These are phyloP conservation scores for Chymomyza procnemis DNA, from an alignment of 2,888 invertebrate species.

Conservation along the genomic window DNA sequence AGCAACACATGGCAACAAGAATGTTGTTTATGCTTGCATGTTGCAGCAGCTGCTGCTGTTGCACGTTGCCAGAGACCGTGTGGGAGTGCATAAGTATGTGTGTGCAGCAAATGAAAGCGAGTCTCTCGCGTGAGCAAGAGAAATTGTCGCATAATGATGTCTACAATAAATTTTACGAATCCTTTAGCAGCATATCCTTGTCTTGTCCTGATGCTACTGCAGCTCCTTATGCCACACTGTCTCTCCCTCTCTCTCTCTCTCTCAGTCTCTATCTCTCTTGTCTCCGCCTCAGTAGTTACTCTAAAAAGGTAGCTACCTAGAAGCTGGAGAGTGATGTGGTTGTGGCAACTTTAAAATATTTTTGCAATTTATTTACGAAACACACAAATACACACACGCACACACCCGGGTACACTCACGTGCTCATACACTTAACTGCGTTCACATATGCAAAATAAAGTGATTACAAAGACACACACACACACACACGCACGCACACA, in stretches of 20 bases:
- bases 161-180: slow-evolving; percentile 69
- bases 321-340: slow-evolving; percentile 34
- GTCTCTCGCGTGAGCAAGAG: slow-evolving; percentile 30
- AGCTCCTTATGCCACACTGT: slow-evolving; percentile 9
- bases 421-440: slow-evolving; percentile 53
- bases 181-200: slow-evolving; percentile 46
- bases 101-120: neutral
- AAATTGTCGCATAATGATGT: slow-evolving; percentile 69
- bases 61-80: neutral
- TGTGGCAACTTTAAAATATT: slow-evolving; percentile 70
- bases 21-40: slow-evolving; percentile 36
- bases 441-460: slow-evolving; percentile 69
- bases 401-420: slow-evolving; percentile 7
- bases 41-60: slow-evolving; percentile 58
- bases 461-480: slow-evolving; percentile 56
- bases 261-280: neutral
- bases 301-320: slow-evolving; percentile 1
- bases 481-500: slow-evolving; percentile 9
- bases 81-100: neutral
- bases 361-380: slow-evolving; percentile 62
- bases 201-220: slow-evolving; percentile 14
- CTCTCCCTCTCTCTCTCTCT: neutral
- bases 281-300: neutral
- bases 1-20: slow-evolving; percentile 4
- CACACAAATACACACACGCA: slow-evolving; percentile 13